Evolutionary conservation across 2,888 invertebrate genomes (phyloP).

Genomic region (Scrobipalpa atriplicella): DNA sequence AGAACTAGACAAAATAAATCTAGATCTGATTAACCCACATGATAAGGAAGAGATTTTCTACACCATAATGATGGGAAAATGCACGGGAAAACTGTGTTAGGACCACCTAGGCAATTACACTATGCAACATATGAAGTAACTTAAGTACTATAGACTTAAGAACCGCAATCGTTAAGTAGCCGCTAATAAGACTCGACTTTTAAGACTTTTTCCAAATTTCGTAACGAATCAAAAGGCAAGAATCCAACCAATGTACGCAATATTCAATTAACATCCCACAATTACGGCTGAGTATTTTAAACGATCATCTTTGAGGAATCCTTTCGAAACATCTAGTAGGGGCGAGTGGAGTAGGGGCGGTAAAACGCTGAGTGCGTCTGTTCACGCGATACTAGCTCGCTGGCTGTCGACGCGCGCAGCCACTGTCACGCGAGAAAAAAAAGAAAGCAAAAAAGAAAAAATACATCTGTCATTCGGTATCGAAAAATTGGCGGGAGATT

Average conservation of each 20-base stretch:
- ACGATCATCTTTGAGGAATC: slow-evolving; percentile 60
- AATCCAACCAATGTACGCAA: slow-evolving; percentile 55
- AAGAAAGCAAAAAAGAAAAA: slow-evolving; percentile 41
- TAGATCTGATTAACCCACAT: slow-evolving; percentile 6
- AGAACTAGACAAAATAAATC: background rate
- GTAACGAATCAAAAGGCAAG: slow-evolving; percentile 31
- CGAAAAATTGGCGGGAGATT: slow-evolving; percentile 45
- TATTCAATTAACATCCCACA: slow-evolving; percentile 61
- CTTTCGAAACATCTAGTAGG: slow-evolving; percentile 77
- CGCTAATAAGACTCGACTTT: slow-evolving; percentile 15
- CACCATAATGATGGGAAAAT: slow-evolving; percentile 29
- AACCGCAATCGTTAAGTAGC: slow-evolving; percentile 13
- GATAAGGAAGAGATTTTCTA: slow-evolving; percentile 24
- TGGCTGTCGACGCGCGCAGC: slow-evolving; percentile 64
- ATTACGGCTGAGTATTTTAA: slow-evolving; percentile 51
- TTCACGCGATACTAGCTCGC: slow-evolving; percentile 65
- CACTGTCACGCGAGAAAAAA: slow-evolving; percentile 52
- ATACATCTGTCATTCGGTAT: slow-evolving; percentile 42
- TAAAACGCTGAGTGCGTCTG: slow-evolving; percentile 70
- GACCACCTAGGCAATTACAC: slow-evolving; percentile 16
- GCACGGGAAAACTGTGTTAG: slow-evolving; percentile 19
- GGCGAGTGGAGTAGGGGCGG: slow-evolving; percentile 75
- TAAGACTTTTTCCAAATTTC: slow-evolving; percentile 24
- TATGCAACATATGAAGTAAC: slow-evolving; percentile 14
- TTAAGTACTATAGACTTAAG: background rate